Conservation (phyloP, 2,888 invertebrate genomes). For the Ypsolopha scabrella region DNA sequence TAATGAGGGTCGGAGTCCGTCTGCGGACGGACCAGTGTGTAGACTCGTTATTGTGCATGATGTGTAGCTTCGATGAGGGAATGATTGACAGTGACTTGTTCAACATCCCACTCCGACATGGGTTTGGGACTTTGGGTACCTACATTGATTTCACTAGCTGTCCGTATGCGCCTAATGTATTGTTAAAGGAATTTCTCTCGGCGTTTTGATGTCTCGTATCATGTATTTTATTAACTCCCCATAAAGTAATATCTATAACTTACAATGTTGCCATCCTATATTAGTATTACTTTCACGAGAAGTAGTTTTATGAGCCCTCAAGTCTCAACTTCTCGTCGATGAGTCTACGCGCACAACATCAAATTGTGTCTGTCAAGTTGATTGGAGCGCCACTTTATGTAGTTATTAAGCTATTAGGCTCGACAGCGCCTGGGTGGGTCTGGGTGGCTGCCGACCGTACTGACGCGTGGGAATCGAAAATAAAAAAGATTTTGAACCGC, state of each 20-base stretch:
- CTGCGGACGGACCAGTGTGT: no score
- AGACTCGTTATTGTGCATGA: conserved; percentile 15
- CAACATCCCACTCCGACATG: background rate
- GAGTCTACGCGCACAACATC: background rate
- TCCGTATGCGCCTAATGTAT: no score
- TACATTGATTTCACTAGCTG: background rate
- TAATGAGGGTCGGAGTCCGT: conserved; percentile 1
- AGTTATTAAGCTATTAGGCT: conserved; percentile 16
- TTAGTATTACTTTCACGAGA: conserved; percentile 14
- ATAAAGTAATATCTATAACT: no score
- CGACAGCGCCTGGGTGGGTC: background rate
- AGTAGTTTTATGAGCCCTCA: conserved; percentile 13
- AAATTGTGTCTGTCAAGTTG: conserved; percentile 1
- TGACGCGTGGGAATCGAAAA: conserved; percentile 13
- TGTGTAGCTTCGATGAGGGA: conserved; percentile 11
- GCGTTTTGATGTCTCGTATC: no score
- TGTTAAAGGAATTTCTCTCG: no score
- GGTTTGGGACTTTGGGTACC: no score
- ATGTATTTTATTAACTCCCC: no score
- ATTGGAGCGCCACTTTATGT: conserved; percentile 10
- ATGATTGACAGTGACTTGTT: background rate
- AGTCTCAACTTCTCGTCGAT: background rate
- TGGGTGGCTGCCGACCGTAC: background rate
- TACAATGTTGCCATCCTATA: conserved; percentile 4
- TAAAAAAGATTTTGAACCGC: background rate